Base-by-base conservation (phyloP, 2,888 invertebrate genomes). In the Melinaea menophilus region DNA sequence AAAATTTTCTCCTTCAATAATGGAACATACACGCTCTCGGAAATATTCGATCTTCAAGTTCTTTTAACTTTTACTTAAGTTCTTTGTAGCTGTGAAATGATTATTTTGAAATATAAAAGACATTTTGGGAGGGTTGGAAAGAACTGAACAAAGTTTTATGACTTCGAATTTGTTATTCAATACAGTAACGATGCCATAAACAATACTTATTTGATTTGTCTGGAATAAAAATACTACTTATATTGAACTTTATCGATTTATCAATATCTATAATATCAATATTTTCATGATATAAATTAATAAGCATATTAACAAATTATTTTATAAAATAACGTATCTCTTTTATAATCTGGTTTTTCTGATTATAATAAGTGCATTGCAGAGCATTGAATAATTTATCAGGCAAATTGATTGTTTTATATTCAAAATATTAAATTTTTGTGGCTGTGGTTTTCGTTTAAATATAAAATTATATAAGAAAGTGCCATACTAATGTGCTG, bases 161-260 rank as follows among this genome's bases (percentile, higher is more conserved):
- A 79, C 75, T 79, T 73, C 71, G 75, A 76, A 79, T 80, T 78
- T 79, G 78, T 80, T 77, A 79, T 75, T 77, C 45, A 34, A 22
- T 22, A 51, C 11, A 31, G 22, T 31, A 51, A 51, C 31, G 51
- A 31, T 5, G 31, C 51, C 51, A 51, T 51, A 51, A 51, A 51
- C 7, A n/a, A 31, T 31, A 51, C 11, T 51, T 22, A 31, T n/a
- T 31, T 31, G 5, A 9, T 31, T 51, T 51, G 5, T 4, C 22
- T 51, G 2, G 9, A 31, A 31, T n/a, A 51, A 9, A 51, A 51
- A 51, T 11, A 51, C 5, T 31, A 13, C 51, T 51, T 46, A n/a
- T 46, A 46, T 46, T 11, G 11, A 12, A n/a, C 11, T 46, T 11
- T 46, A 5, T 46, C 11, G 11, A 46, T 46, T 12, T n/a, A 46